A percentile compares a stretch with the other conserved stretches of the same genome.
Evolutionary conservation across 2,888 invertebrate genomes (phyloP).

Genomic region (Agelastica alni): DNA sequence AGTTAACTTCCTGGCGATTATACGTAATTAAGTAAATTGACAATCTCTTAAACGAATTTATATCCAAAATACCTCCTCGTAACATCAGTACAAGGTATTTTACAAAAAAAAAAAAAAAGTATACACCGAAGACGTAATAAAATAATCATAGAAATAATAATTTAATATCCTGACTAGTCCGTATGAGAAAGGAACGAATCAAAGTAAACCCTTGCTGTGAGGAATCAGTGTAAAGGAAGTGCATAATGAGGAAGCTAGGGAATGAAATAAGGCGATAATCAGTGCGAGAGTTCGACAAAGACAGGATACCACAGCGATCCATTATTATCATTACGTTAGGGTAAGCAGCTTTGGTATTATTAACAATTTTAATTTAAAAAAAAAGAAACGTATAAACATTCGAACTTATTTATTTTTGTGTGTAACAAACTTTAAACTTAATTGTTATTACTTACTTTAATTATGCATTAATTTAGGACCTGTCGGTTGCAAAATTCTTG

Average conservation of each 20-base stretch:
- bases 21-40: too few species aligned
- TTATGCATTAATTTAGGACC: too few species aligned
- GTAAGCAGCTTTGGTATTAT: slow-evolving; percentile 1
- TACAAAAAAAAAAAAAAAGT: too few species aligned
- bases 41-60: too few species aligned
- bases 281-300: slow-evolving; percentile 34
- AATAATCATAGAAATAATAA: slow-evolving; percentile 40
- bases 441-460: too few species aligned
- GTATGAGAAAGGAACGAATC: slow-evolving; percentile 52
- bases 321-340: slow-evolving; percentile 15
- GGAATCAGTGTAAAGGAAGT: slow-evolving; percentile 53
- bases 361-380: not conserved
- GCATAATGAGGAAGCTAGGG: slow-evolving; percentile 54
- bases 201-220: slow-evolving; percentile 53
- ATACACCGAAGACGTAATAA: slow-evolving; percentile 15
- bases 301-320: slow-evolving; percentile 31
- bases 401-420: too few species aligned
- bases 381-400: too few species aligned
- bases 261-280: slow-evolving; percentile 42
- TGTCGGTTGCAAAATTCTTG: too few species aligned
- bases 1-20: too few species aligned
- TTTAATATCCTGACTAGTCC: slow-evolving; percentile 45
- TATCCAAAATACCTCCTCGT: too few species aligned
- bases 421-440: too few species aligned
- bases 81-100: too few species aligned